Conservation (phyloP, 2,797 vertebrate species). For the Potorous gilbertii region DNA sequence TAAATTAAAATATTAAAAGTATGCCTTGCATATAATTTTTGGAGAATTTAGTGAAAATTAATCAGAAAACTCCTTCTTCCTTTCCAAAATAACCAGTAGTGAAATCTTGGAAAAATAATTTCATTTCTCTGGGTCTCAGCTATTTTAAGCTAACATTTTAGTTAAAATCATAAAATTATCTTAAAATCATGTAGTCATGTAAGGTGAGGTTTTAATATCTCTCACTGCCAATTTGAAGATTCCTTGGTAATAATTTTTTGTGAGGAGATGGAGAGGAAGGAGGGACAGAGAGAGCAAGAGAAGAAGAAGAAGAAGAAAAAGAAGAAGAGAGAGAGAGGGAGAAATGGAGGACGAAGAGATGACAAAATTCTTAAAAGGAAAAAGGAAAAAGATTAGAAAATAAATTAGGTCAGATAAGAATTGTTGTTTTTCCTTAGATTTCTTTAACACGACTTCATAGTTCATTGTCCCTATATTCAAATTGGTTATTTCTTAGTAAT, state of each 20-base stretch:
- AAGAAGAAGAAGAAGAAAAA: no score
- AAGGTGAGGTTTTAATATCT: not conserved
- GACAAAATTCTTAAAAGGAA: not conserved
- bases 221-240: not conserved
- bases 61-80: not conserved
- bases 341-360: not conserved
- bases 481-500: no score
- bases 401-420: not conserved
- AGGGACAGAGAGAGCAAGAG: no score
- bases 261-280: not conserved
- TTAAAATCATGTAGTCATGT: not conserved
- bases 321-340: no score
- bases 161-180: not conserved
- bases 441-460: not conserved
- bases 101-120: not conserved
- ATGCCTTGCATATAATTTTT: not conserved
- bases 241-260: not conserved
- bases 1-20: not conserved
- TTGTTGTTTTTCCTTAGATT: not conserved
- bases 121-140: not conserved
- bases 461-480: not conserved
- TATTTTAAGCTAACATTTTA: no score
- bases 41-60: not conserved
- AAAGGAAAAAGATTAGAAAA: not conserved
- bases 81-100: not conserved